phyloP scores from a whole-genome alignment of 2,888 invertebrate genomes.

The Tipula vernalis region DNA sequence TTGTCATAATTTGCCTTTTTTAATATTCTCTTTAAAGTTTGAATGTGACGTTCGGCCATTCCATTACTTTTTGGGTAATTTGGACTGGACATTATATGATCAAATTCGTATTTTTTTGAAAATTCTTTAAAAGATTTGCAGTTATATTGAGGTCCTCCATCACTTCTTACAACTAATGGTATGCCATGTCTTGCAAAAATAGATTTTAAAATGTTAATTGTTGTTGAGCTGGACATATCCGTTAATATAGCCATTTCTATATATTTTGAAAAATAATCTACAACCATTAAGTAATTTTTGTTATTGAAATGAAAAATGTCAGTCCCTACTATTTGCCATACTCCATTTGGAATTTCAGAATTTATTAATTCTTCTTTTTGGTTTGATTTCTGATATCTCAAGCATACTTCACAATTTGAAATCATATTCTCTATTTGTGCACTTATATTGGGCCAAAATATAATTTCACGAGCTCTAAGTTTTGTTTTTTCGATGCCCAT shows the following conservation, averaged over 20 bases:
- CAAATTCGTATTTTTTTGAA: slow-evolving; percentile 16
- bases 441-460: background rate
- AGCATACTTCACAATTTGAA: background rate
- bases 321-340: slow-evolving; percentile 12
- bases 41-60: too few relatives aligned
- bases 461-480: background rate
- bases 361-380: background rate
- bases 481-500: background rate
- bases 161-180: slow-evolving; percentile 16
- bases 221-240: slow-evolving; percentile 13
- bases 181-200: slow-evolving; percentile 18
- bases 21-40: too few relatives aligned
- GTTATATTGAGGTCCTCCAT: background rate
- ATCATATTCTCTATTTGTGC: background rate
- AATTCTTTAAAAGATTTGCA: slow-evolving; percentile 16
- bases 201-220: slow-evolving; percentile 16
- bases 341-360: background rate
- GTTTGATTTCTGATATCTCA: background rate
- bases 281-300: too few relatives aligned
- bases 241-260: slow-evolving; percentile 15
- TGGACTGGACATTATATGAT: slow-evolving; percentile 16
- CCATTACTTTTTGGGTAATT: too few relatives aligned
- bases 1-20: background rate
- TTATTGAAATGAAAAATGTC: slow-evolving; percentile 12
- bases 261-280: slow-evolving; percentile 16